Conservation (phyloP, 2,888 invertebrate genomes). For the Pyralis farinalis region DNA sequence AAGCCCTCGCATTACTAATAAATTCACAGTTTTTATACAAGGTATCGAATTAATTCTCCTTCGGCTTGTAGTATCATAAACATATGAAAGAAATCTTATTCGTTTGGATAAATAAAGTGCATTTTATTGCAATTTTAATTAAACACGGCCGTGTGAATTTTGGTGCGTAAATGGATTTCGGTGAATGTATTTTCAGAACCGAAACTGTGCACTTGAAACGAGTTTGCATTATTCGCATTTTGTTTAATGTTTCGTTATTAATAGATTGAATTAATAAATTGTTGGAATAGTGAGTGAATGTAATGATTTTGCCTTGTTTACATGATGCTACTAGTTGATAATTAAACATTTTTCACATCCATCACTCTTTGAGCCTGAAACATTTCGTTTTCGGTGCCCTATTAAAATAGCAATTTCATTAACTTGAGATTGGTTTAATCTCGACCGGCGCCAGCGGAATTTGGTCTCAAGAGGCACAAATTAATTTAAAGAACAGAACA, state of each 20-base stretch:
- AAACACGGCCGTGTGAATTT: conserved; percentile 16
- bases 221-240: too few species aligned
- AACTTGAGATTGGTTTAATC: conserved; percentile 66
- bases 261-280: too few species aligned
- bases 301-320: too few species aligned
- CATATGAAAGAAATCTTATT: conserved; percentile 40
- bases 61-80: conserved; percentile 35
- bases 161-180: conserved; percentile 3
- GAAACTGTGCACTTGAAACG: too few species aligned
- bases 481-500: conserved; percentile 74
- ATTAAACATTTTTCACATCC: too few species aligned
- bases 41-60: conserved; percentile 58
- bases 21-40: conserved; percentile 68
- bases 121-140: conserved; percentile 27
- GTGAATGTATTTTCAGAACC: too few species aligned
- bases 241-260: too few species aligned
- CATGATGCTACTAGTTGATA: too few species aligned
- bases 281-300: too few species aligned
- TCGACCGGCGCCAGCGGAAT: conserved; percentile 46
- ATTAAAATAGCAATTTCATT: conserved; percentile 55
- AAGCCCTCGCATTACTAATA: conserved; percentile 49
- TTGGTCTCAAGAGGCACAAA: conserved; percentile 68
- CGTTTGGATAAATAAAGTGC: conserved; percentile 33
- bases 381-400: conserved; percentile 32
- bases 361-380: background rate